These are phyloP conservation scores for Ptychobarbus kaznakovi DNA, from an alignment of 2,797 vertebrate species.

Conservation along the genomic window DNA sequence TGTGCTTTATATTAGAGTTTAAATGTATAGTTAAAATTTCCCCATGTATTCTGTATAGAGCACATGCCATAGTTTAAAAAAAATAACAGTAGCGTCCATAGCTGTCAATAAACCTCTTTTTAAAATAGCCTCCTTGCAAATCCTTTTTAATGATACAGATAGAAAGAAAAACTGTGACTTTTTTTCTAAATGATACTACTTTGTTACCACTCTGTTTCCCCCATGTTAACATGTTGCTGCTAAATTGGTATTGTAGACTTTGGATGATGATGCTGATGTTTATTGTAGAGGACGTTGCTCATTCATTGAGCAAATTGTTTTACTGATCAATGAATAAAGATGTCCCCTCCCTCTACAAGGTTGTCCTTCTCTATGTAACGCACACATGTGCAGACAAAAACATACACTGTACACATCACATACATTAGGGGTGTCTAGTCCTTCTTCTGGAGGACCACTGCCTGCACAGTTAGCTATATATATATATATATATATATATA, in stretches of 20 bases:
- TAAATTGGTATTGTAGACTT: conserved; percentile 87
- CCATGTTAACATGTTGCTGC: conserved; percentile 98
- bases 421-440: background rate
- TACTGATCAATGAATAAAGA: conserved; percentile 83
- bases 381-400: background rate
- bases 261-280: conserved; percentile 76
- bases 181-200: conserved; percentile 92
- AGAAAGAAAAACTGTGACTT: conserved; percentile 88
- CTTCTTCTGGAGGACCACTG: background rate
- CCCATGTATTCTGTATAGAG: conserved; percentile 77
- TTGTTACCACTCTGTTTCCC: conserved; percentile 87
- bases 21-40: conserved; percentile 83
- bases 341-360: conserved; percentile 76
- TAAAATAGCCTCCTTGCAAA: conserved; percentile 77
- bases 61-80: conserved; percentile 75
- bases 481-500: too few species aligned
- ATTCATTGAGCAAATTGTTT: conserved; percentile 89
- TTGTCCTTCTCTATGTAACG: background rate
- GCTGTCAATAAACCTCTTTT: conserved; percentile 75
- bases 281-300: conserved; percentile 89
- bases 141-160: conserved; percentile 85
- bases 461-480: too few species aligned
- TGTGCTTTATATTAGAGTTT: conserved; percentile 85
- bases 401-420: too few species aligned
- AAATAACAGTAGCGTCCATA: conserved; percentile 67